These are phyloP conservation scores for Tachystola acroxantha DNA, from an alignment of 2,888 invertebrate genomes.

Conservation along the genomic window DNA sequence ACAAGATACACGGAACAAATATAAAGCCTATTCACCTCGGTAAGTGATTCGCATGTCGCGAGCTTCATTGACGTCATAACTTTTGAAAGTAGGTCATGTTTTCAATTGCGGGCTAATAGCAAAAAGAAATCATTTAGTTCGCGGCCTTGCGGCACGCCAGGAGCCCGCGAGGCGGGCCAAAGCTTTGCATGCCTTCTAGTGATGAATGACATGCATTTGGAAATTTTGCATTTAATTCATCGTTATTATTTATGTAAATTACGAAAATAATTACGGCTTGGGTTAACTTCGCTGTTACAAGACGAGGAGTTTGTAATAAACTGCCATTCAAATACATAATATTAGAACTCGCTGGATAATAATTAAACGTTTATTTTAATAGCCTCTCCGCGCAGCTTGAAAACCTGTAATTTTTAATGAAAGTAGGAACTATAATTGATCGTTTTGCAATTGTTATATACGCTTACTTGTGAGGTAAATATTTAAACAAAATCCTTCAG, in stretches of 20 bases:
- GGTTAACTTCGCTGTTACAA: no score
- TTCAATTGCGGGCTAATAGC: constrained; percentile 44
- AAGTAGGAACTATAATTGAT: no score
- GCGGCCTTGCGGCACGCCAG: constrained; percentile 53
- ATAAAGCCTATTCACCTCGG: constrained; percentile 3
- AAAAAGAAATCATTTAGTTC: constrained; percentile 44
- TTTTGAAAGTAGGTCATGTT: constrained; percentile 64
- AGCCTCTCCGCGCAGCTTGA: no score
- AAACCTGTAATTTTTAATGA: no score
- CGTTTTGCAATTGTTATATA: no score
- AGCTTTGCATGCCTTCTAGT: constrained; percentile 20
- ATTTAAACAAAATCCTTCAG: no score
- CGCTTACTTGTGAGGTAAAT: no score
- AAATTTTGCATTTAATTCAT: constrained; percentile 23
- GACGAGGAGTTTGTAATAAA: no score
- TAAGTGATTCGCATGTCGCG: constrained; percentile 31
- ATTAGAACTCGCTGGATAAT: no score
- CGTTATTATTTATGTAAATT: background rate
- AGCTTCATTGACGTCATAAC: constrained; percentile 60
- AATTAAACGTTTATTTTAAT: no score
- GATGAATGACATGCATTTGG: constrained; percentile 20
- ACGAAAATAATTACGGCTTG: background rate
- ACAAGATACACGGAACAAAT: background rate
- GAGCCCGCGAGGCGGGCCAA: constrained; percentile 12
- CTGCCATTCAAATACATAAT: no score